Base-by-base conservation (phyloP, 2,888 invertebrate genomes). In the Leistus spinibarbis region DNA sequence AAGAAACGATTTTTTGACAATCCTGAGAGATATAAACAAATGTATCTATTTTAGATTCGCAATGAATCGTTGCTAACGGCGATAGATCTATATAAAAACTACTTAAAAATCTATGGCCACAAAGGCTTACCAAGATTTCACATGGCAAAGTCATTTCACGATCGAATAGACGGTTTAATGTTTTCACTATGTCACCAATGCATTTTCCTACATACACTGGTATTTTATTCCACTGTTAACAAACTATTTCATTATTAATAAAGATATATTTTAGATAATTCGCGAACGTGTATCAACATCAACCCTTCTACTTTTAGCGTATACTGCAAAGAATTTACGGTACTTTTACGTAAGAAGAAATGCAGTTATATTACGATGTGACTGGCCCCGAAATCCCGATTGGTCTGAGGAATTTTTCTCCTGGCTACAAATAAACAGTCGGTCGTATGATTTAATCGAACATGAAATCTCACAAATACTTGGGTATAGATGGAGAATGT, bases 281-380 rank as follows among this genome's bases (percentile, higher is more conserved):
- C 89, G 93, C 5, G 94, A 95, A 82, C 88, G 92, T 80, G 88
- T 95, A 75, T 95, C 95, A 3, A 93, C 94, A 1, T 88, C 92
- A 0, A 95, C 94, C 0, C 88, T 94, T 16, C 84, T 95, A 57
- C 86, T 95, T 13, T 86, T 95, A 60, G 93, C 91, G 0, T 87
- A 88, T 64, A 89, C 90, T 1, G 91, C 90, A 0, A 89, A 88
- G 80, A 89, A 90, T 78, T 84, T 95, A 71, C 87, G 88, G 19
- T 86, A 87, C 70, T 85, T 94, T 1, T 86, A 90, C 78, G 89
- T 95, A 0, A 86, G 95, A 60, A 88, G 90, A 66, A 93, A 93
- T 81, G 93, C 91, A 0, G 89, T 94, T 9, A 88, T 95, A 76
- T 85, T 91, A 76, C 88, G 91, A 83, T 90, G 89, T 80, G 91